Evolutionary conservation across 2,113 vertebrate species (phyloP), one percentile per base, ranked within the genome.

Genomic region (Hyaena hyaena): DNA sequence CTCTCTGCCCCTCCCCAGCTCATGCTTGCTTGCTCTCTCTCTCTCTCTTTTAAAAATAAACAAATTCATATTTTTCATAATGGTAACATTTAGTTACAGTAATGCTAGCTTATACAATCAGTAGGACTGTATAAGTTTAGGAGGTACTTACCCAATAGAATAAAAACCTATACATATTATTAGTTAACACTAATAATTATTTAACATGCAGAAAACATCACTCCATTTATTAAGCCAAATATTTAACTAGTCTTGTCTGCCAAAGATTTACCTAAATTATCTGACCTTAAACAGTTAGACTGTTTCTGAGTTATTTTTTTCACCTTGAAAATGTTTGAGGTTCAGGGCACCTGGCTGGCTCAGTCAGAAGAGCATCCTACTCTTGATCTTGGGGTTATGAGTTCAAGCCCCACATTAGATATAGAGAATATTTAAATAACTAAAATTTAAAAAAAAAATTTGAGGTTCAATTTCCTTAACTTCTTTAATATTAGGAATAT

Each of bases 401-500:
- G 58, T 61, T 61, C 58, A 7, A 23, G 8, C 58, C 58, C 58
- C 58, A 61, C 58, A 61, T 8, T 61, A 21, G 58, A 24, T 61
- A 61, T 61, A 61, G 21, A 21, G 19, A 61, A 23, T 61, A 61
- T 21, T 61, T 61, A 61, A 61, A 61, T 61, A 61, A 61, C 58
- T 61, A 61, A 61, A 61, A 61, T 21, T 61, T 61, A 7, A 58
- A 9, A 61, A 61, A 21, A 23, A 21, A 23, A 95, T 65, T 65
- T 95, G 65, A 77, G 81, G n/a, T 63, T 93, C 28, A 33, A 14
- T 85, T 92, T 80, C 50, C 55, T 66, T 90, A 85, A 58, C 16
- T 96, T 77, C 4, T 45, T 63, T 65, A 39, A 77, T 91, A 73
- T 88, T 77, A n/a, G 24, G 14, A 96, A 88, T 94, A 89, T 31